These are phyloP conservation scores for Ceryle rudis DNA, from an alignment of 2,797 vertebrate species.

Conservation along the genomic window DNA sequence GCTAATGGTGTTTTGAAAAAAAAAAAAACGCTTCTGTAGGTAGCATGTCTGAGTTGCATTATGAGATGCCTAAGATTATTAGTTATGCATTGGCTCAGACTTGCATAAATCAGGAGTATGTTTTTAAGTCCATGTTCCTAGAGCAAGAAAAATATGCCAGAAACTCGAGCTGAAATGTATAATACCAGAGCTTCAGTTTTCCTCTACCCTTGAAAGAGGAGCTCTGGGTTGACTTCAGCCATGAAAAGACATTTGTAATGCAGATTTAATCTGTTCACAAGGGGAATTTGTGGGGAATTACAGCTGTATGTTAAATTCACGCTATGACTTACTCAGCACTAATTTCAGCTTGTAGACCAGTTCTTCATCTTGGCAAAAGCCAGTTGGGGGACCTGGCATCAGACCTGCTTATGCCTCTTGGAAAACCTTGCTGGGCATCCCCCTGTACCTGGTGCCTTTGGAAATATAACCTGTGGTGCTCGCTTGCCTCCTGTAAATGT, in stretches of 20 bases:
- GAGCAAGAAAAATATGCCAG: background rate
- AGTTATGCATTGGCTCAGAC: background rate
- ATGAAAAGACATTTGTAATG: slow-evolving; percentile 39
- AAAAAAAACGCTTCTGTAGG: background rate
- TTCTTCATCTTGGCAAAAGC: background rate
- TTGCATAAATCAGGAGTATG: background rate
- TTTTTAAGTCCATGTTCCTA: background rate
- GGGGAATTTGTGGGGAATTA: background rate
- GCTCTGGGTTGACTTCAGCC: background rate
- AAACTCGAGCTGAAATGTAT: background rate
- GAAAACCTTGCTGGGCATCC: background rate
- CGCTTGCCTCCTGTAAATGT: background rate
- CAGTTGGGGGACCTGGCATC: accelerated
- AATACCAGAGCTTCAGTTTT: background rate
- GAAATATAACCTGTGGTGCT: background rate
- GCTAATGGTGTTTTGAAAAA: background rate
- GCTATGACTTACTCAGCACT: background rate
- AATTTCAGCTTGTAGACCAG: background rate
- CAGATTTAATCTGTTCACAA: slow-evolving; percentile 23
- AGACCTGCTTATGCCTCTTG: background rate
- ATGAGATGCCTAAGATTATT: background rate
- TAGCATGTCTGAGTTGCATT: background rate
- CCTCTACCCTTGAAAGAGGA: background rate
- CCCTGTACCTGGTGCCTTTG: background rate
- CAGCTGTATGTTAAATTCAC: background rate